Base-by-base conservation (phyloP, 2,113 vertebrate species). In the Myodes glareolus region DNA sequence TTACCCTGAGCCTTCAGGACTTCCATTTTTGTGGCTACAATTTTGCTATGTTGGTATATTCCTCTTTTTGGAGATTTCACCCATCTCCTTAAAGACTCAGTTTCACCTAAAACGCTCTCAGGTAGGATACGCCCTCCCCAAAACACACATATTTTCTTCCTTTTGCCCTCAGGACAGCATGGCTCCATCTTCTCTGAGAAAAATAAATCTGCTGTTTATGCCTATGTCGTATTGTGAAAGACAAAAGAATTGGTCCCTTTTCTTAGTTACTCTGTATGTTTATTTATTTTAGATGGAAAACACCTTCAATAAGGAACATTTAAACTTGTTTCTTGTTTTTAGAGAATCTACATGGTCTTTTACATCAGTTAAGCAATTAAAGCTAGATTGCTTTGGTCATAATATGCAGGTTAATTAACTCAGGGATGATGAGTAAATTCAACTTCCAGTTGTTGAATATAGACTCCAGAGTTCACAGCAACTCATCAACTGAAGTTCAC, bases 361-460 rank as follows among this genome's bases (percentile, higher is more conserved):
- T 92, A 81, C 67, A 36, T 2, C n/a, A 88, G 85, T 90, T 84
- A 94, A 73, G 72, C 70, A 96, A 98, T 90, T 97, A 96, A 94
- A 93, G 70, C 70, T 97, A 88, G 42, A 96, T 94, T n/a, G 50
- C 12, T 85, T 72, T 8, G 23, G 85, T 91, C 72, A 88, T 72
- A 88, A 70, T 88, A 88, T 90, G 27, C 82, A 97, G 50, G 58
- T 97, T 97, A 94, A 97, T 96, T 97, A 91, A 82, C 65, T 52
- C 65, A 93, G 76, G 29, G n/a, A 90, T 88, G 70, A 91, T 96
- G 76, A 95, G 52, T 94, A 95, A 94, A 88, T 96, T 94, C 89
- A 95, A 70, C 23, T 25, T 88, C 68, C 68, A 90, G 78, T 93
- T 95, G 68, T 89, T 93, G 94, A 97, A 76, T 92, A 85, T 65